phyloP scores from a whole-genome alignment of 2,888 invertebrate species.

The Drosophila birchii region DNA sequence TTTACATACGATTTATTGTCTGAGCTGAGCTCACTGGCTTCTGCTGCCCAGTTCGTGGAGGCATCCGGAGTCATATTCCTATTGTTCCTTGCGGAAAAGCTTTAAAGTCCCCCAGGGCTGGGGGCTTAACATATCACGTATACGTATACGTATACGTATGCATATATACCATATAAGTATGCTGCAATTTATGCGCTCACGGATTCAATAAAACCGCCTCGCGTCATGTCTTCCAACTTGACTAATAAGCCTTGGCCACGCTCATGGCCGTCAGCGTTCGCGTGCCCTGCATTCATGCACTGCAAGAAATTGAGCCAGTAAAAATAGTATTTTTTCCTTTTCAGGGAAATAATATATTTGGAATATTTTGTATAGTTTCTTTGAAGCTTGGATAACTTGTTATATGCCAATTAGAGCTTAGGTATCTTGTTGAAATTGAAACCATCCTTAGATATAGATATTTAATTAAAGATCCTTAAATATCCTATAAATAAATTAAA shows the following conservation, averaged over 20 bases:
- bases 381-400: neutral
- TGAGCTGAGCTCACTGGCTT: conserved; percentile 72
- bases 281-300: conserved; percentile 8
- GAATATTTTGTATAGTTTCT: neutral
- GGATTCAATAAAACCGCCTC: conserved; percentile 63
- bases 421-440: neutral
- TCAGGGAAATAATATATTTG: neutral
- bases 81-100: conserved; percentile 34
- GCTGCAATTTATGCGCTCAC: conserved; percentile 43
- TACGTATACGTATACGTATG: conserved; percentile 2
- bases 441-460: neutral
- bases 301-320: neutral
- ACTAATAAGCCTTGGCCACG: conserved; percentile 69
- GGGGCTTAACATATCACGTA: conserved; percentile 26
- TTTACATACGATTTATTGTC: conserved; percentile 78
- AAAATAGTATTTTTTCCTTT: too few relatives aligned
- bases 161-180: neutral
- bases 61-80: conserved; percentile 43
- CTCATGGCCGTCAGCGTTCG: conserved; percentile 38
- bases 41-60: conserved; percentile 11
- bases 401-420: neutral
- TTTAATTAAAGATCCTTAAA: neutral
- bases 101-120: conserved; percentile 32
- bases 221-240: conserved; percentile 58
- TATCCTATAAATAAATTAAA: neutral